These are phyloP conservation scores for Drosophila diplacantha DNA, from an alignment of 2,888 invertebrate species.

Conservation along the genomic window DNA sequence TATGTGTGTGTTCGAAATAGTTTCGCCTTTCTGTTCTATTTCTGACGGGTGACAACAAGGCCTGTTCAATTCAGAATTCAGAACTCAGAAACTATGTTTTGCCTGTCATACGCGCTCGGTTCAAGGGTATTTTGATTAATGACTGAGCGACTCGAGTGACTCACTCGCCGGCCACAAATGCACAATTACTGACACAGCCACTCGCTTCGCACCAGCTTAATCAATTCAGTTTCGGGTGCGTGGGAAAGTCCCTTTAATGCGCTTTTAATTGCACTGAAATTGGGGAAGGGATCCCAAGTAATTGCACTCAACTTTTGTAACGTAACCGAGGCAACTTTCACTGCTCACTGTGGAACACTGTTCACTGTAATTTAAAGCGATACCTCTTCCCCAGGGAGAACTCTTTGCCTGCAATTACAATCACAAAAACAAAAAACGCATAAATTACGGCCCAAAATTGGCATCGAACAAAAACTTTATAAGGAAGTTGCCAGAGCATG, in stretches of 20 bases:
- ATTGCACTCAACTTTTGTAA: conserved; percentile 35
- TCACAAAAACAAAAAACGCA: conserved; percentile 48
- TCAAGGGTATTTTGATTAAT: conserved; percentile 69
- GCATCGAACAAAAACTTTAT: conserved; percentile 52
- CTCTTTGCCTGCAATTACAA: conserved; percentile 53
- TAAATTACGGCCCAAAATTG: conserved; percentile 66
- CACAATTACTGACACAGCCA: not conserved
- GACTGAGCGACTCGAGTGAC: conserved; percentile 35
- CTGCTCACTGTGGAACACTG: conserved; percentile 25
- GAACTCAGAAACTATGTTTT: conserved; percentile 33
- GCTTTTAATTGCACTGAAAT: conserved; percentile 61
- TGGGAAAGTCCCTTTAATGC: conserved; percentile 63
- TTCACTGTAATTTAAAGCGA: conserved; percentile 31
- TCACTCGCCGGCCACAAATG: conserved; percentile 10
- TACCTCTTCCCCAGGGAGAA: conserved; percentile 51
- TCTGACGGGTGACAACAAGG: conserved; percentile 52
- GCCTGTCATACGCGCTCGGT: conserved; percentile 52
- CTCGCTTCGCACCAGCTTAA: conserved; percentile 6
- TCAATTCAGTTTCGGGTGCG: conserved; percentile 36
- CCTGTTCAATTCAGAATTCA: conserved; percentile 28
- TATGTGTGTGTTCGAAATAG: conserved; percentile 22
- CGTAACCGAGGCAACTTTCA: conserved; percentile 51
- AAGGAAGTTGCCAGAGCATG: conserved; percentile 57
- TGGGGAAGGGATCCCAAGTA: conserved; percentile 11
- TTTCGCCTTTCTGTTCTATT: conserved; percentile 49